Conservation (phyloP, 2,113 vertebrate species). For the Catharus bicknelli region DNA sequence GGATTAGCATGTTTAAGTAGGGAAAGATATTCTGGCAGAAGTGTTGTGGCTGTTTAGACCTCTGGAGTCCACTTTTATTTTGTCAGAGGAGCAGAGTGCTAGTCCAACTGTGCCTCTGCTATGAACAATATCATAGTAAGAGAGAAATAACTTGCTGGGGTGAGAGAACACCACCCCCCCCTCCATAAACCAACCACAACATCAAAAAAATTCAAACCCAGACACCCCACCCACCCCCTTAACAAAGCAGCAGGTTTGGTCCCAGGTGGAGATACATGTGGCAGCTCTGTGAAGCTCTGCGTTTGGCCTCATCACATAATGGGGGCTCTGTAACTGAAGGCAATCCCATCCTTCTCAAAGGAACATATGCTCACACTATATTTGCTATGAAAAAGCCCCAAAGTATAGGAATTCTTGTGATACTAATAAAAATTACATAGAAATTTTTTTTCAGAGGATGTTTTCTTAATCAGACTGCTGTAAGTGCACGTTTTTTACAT, state of each 20-base stretch:
- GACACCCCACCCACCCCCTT: accelerated
- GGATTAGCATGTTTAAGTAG: background rate
- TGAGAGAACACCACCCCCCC: too few relatives aligned
- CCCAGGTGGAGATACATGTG: accelerated
- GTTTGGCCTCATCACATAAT: background rate
- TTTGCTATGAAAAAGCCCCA: background rate
- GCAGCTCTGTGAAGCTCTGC: background rate
- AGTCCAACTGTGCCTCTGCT: background rate
- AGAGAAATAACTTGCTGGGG: background rate
- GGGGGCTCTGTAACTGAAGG: background rate
- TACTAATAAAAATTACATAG: background rate
- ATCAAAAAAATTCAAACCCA: background rate
- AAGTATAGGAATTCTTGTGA: background rate
- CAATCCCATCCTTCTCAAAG: background rate
- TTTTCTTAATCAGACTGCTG: background rate
- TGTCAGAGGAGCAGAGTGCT: background rate
- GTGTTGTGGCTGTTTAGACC: background rate
- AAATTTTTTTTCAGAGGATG: background rate
- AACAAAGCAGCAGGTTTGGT: background rate
- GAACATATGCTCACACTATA: background rate
- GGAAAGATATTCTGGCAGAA: background rate
- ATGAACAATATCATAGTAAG: background rate
- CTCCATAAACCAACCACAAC: background rate
- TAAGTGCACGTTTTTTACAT: background rate
- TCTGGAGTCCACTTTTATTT: background rate